Conservation (phyloP, 35 echinoderm and acorn worm species). For the Holothuria glaberrima region DNA sequence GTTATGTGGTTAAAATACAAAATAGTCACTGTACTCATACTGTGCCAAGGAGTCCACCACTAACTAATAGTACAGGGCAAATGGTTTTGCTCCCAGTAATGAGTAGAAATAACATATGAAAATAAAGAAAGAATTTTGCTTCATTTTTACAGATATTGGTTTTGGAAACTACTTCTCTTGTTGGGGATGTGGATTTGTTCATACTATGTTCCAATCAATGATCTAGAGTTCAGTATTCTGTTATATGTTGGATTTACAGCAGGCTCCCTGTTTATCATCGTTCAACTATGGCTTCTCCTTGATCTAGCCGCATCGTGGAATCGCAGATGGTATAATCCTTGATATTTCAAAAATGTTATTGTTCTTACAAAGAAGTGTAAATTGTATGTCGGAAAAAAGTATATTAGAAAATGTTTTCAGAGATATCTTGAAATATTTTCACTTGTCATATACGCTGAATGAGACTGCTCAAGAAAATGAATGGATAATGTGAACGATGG, state of each 20-base stretch:
- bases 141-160: slow-evolving; percentile 72
- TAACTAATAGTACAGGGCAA: not conserved
- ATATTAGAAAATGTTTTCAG: no score
- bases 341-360: no score
- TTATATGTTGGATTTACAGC: slow-evolving; percentile 85
- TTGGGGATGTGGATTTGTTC: slow-evolving; percentile 66
- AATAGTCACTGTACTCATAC: no score
- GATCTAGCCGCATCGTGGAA: slow-evolving; percentile 92
- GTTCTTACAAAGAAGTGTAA: no score
- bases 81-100: not conserved
- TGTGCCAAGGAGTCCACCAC: no score
- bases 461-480: no score
- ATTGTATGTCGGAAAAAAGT: no score
- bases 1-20: no score
- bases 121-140: not conserved
- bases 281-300: slow-evolving; percentile 90
- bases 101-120: no score
- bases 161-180: slow-evolving; percentile 75
- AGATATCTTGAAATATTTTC: no score
- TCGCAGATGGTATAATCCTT: slow-evolving; percentile 72
- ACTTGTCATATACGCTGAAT: no score
- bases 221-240: slow-evolving; percentile 48
- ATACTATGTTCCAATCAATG: slow-evolving; percentile 75
- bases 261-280: slow-evolving; percentile 80
- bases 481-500: no score